These are phyloP conservation scores for Dynastes maya DNA, from an alignment of 2,888 invertebrate species.

Conservation along the genomic window DNA sequence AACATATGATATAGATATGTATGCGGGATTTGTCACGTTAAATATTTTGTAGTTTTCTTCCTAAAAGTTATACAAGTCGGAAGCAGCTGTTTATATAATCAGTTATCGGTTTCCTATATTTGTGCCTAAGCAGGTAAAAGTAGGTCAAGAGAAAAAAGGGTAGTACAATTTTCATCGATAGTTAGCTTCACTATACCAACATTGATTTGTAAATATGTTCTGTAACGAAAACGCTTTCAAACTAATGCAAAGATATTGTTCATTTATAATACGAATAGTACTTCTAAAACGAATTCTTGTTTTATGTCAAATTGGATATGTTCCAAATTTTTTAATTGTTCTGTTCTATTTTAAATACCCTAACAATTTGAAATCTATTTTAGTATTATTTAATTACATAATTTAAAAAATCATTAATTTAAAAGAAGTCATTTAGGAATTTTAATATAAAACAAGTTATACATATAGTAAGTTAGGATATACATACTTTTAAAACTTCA, in stretches of 20 bases:
- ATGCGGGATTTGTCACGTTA: background rate
- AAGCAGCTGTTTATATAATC: constrained; percentile 10
- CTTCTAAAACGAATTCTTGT: background rate
- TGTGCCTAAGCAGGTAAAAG: constrained; percentile 1
- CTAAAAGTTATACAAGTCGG: background rate
- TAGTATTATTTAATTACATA: background rate
- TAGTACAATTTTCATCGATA: no score
- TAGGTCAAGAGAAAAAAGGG: constrained; percentile 4
- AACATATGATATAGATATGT: background rate
- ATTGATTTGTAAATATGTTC: background rate
- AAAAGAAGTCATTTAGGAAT: background rate
- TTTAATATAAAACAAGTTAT: background rate
- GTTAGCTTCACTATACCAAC: background rate
- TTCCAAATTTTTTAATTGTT: background rate
- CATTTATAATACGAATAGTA: no score
- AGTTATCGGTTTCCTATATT: constrained; percentile 15
- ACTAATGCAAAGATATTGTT: no score
- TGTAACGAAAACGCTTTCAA: background rate
- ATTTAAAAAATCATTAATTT: constrained; percentile 5
- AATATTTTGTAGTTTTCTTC: constrained; percentile 1
- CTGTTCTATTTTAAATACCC: background rate
- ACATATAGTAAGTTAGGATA: no score
- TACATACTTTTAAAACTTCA: no score
- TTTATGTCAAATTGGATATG: background rate
- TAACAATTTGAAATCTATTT: background rate